Evolutionary conservation across 2,113 vertebrate genomes (phyloP).

Genomic region (Mus pahari): DNA sequence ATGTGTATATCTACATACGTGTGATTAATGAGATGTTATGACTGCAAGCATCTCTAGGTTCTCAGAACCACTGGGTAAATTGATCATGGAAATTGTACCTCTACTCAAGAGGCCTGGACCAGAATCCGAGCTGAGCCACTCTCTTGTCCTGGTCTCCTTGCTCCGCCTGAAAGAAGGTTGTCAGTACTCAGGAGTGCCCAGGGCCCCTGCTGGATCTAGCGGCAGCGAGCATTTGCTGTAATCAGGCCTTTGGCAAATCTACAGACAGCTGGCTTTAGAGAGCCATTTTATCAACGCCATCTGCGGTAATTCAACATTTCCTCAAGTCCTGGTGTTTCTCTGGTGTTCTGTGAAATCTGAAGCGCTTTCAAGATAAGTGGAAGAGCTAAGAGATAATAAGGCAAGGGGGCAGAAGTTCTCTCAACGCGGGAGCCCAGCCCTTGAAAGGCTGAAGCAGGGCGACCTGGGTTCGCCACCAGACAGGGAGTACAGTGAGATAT

Average conservation of each 20-base stretch:
- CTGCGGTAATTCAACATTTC: slow-evolving; percentile 53
- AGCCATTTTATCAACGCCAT: slow-evolving; percentile 31
- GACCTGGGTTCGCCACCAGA: neutral
- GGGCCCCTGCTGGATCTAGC: neutral
- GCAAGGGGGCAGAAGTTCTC: neutral
- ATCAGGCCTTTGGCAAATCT: slow-evolving; percentile 3
- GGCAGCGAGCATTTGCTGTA: neutral
- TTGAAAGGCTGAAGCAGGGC: neutral
- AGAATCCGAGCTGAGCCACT: neutral
- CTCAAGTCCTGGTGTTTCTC: slow-evolving; percentile 26
- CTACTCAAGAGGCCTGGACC: neutral
- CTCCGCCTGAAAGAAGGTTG: neutral
- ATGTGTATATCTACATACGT: neutral
- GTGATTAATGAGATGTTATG: neutral
- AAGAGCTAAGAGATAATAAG: neutral
- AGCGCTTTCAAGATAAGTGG: slow-evolving; percentile 27
- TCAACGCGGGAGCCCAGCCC: neutral
- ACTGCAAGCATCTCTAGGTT: neutral
- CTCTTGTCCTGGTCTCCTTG: neutral
- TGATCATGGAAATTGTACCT: neutral
- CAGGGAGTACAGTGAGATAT: neutral
- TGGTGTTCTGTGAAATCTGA: slow-evolving; percentile 37
- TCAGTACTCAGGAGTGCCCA: neutral
- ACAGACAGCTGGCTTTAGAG: slow-evolving; percentile 53
- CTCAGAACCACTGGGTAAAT: neutral